A percentile compares a stretch with the other conserved stretches of the same genome.
Conservation (phyloP, 2,888 invertebrate species). For the Andrena flavipes region DNA sequence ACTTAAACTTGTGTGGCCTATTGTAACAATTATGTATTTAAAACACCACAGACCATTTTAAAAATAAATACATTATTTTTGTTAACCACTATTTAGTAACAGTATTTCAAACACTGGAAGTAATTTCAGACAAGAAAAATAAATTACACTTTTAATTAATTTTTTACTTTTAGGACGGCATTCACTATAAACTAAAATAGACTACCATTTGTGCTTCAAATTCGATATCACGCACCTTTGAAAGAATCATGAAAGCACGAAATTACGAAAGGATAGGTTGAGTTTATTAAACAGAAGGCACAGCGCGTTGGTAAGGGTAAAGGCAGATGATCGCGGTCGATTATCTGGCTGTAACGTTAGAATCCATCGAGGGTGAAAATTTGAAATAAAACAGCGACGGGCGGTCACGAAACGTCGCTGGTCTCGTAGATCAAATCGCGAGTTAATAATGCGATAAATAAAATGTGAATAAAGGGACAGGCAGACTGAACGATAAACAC, state of each 20-base stretch:
- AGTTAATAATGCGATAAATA: not conserved
- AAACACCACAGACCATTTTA: too few relatives aligned
- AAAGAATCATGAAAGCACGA: slow-evolving; percentile 10
- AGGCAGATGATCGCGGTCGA: slow-evolving; percentile 45
- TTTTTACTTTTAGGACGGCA: too few relatives aligned
- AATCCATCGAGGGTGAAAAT: slow-evolving; percentile 52
- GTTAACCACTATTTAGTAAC: too few relatives aligned
- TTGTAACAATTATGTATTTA: too few relatives aligned
- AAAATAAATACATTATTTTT: too few relatives aligned
- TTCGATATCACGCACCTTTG: not conserved
- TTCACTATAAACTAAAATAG: too few relatives aligned
- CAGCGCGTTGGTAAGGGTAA: slow-evolving; percentile 13
- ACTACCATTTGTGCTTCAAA: not conserved
- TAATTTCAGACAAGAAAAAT: not conserved
- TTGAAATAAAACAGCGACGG: slow-evolving; percentile 36
- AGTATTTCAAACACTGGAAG: too few relatives aligned
- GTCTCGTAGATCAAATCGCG: slow-evolving; percentile 8
- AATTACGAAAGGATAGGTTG: slow-evolving; percentile 3
- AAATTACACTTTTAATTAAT: not conserved
- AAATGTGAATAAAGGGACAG: not conserved
- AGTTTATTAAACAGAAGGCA: slow-evolving; percentile 43
- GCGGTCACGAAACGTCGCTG: slow-evolving; percentile 44
- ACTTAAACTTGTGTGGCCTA: not conserved
- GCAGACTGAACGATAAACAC: not conserved
- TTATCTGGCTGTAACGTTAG: slow-evolving; percentile 45